These are phyloP conservation scores for Drosophila nigritarsus DNA, from an alignment of 2,888 invertebrate genomes.

Conservation along the genomic window DNA sequence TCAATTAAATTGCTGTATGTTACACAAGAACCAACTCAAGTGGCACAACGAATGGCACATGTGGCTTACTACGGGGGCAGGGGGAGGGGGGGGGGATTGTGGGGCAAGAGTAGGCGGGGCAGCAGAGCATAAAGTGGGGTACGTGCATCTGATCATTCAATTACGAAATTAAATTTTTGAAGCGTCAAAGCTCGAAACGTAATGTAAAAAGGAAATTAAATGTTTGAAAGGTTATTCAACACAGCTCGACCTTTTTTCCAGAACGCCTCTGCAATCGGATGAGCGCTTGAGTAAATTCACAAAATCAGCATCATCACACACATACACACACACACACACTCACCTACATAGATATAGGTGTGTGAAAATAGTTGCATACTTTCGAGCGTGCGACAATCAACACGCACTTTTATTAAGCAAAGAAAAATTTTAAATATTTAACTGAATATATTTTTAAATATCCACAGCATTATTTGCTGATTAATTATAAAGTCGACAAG, in stretches of 20 bases:
- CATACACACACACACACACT: not conserved
- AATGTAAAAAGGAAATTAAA: conserved; percentile 46
- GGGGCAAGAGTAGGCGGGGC: conserved; percentile 5
- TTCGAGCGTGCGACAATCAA: not conserved
- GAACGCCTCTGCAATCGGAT: not conserved
- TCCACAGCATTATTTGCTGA: not conserved
- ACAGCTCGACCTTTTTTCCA: conserved; percentile 5
- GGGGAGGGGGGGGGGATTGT: not conserved
- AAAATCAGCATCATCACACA: not conserved
- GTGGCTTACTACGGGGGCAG: not conserved
- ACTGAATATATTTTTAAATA: not conserved
- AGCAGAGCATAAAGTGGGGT: not conserved
- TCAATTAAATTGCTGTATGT: conserved; percentile 72
- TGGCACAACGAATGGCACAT: conserved; percentile 27
- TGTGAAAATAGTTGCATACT: conserved; percentile 2
- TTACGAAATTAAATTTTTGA: conserved; percentile 70
- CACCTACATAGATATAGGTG: not conserved
- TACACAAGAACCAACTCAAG: conserved; percentile 43
- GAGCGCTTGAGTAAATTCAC: conserved; percentile 13
- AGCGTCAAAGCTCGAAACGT: conserved; percentile 18
- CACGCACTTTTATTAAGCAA: not conserved
- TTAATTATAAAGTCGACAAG: not conserved
- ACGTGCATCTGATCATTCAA: conserved; percentile 53
- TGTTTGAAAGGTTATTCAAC: conserved; percentile 34
- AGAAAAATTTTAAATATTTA: not conserved